Conservation (phyloP, 2,797 vertebrate species). For the Salarias fasciatus region DNA sequence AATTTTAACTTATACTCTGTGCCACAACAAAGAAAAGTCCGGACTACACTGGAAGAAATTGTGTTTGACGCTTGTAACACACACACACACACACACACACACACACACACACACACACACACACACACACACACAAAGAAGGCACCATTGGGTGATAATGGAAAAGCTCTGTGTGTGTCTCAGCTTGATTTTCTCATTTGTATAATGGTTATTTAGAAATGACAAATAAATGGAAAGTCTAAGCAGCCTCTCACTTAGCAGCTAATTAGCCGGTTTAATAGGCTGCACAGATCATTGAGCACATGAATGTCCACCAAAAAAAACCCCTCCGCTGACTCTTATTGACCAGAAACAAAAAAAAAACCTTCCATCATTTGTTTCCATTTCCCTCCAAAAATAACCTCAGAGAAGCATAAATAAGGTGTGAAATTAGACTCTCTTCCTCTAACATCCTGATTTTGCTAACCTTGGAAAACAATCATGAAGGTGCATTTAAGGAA, state of each 20-base stretch:
- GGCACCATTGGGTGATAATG: constrained; percentile 2
- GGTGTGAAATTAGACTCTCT: constrained; percentile 11
- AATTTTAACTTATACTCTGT: too few species aligned
- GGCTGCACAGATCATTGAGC: constrained; percentile 72
- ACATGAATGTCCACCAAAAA: constrained; percentile 43
- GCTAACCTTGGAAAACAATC: constrained; percentile 34
- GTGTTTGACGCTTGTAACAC: too few species aligned
- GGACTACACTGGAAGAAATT: too few species aligned
- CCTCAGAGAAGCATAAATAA: constrained; percentile 28
- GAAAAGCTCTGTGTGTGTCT: background rate
- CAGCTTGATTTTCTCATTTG: constrained; percentile 22
- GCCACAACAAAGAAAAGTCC: too few species aligned
- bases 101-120: background rate
- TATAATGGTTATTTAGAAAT: constrained; percentile 27
- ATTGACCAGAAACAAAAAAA: constrained; percentile 54
- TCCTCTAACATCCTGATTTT: background rate
- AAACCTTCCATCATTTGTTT: constrained; percentile 52
- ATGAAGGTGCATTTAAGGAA: constrained; percentile 45
- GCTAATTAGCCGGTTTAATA: constrained; percentile 66
- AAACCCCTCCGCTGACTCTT: constrained; percentile 16
- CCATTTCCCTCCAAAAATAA: constrained; percentile 45
- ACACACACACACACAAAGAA: background rate
- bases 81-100: too few species aligned
- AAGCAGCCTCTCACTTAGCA: constrained; percentile 33
- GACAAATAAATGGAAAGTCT: constrained; percentile 61